Percentiles rank a stretch among this genome's conserved stretches.
Conservation (phyloP, 2,797 vertebrate species). For the Loriculus beryllinus region DNA sequence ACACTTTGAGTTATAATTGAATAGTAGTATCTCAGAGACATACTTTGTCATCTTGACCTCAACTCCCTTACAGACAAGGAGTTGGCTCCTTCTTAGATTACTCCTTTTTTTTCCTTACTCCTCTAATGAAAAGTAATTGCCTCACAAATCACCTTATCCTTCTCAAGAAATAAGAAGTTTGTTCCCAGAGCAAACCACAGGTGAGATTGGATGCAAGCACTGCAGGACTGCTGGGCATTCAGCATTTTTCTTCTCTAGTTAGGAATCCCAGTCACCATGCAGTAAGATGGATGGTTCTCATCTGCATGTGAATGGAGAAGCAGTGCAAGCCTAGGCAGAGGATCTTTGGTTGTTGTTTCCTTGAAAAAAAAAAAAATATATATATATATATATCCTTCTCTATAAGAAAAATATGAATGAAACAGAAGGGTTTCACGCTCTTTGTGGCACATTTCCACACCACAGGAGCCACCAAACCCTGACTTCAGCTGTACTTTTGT, state of each 20-base stretch:
- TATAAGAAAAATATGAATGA: not conserved
- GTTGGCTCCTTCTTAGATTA: not conserved
- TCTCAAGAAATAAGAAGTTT: not conserved
- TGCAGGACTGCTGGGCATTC: not conserved
- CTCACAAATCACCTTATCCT: not conserved
- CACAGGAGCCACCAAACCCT: not conserved
- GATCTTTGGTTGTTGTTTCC: not conserved
- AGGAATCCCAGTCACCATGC: not conserved
- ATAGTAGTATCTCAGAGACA: not conserved
- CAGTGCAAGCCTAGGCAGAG: not conserved
- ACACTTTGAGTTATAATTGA: not conserved
- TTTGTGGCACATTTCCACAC: not conserved
- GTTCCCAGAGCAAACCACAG: not conserved
- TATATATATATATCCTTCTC: not conserved
- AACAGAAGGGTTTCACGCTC: not conserved
- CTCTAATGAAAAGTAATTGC: not conserved
- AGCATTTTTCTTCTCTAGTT: not conserved
- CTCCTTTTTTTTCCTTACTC: not conserved
- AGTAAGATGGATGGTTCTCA: not conserved
- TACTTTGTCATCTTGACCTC: not conserved
- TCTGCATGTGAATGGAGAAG: not conserved
- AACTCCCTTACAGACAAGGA: not conserved
- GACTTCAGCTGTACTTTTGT: not conserved
- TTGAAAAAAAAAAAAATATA: not conserved
- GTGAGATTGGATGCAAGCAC: not conserved